Evolutionary conservation across 2,888 invertebrate genomes (phyloP), one percentile per base, ranked within the genome.

Genomic region (Pterobdella sp.): DNA sequence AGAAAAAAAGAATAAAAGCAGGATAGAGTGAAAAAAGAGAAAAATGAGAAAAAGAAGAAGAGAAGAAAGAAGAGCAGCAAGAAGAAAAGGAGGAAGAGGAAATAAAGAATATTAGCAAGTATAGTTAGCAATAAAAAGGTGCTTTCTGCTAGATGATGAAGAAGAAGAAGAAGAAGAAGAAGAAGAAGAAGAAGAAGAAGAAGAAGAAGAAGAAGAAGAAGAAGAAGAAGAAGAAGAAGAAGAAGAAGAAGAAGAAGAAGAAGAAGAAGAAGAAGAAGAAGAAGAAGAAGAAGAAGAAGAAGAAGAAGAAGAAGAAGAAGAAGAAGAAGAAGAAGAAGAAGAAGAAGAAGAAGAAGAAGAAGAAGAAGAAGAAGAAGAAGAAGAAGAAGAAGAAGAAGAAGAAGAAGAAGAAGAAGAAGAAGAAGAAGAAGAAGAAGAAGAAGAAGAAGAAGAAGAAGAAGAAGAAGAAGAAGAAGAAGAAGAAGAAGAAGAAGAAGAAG

Each of bases 191-290:
- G 49, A 42, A 42, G 7, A 22, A 22, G 26, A 26, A 3, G 60
- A 56, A 18, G 26, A 26, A 22, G n/a, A 3, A 3, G 60, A 26
- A n/a, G 26, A 22, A 18, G n/a, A 26, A 56, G 18, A 7, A 3
- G n/a, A 7, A 18, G 4, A 56, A 56, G 60, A 56, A 56, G 4
- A 56, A 56, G 60, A 56, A 56, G 60, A 56, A 56, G 60, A 56
- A 56, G 60, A 56, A 56, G 60, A 56, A 26, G 60, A 56, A 56
- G 60, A 56, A n/a, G 60, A 56, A 56, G 60, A 56, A 56, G 60
- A 56, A 56, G 60, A n/a, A 56, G 60, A 56, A n/a, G 60, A 18
- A 26, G 60, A 56, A 56, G 60, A n/a, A 56, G 18, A 22, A 26
- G n/a, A 18, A n/a, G 60, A 22, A 14, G 49, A 7, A 42, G 10